These are phyloP conservation scores for Nipponia nippon DNA, from an alignment of 2,113 vertebrate genomes.

Conservation along the genomic window DNA sequence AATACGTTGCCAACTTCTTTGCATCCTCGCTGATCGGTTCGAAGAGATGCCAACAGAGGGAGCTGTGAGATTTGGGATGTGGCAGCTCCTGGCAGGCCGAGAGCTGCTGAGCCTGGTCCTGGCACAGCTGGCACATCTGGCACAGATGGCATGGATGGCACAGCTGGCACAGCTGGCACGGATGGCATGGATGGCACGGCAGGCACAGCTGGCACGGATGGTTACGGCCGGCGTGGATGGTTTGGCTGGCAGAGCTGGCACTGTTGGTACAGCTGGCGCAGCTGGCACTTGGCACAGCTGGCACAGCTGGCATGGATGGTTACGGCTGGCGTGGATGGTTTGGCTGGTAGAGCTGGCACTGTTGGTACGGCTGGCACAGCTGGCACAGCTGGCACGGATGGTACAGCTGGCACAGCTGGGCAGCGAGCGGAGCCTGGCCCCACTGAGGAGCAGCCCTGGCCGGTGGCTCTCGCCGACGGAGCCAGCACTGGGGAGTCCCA, in stretches of 20 bases:
- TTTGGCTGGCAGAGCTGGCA: neutral
- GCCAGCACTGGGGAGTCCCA: neutral
- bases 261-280: rapidly evolving
- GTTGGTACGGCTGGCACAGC: neutral
- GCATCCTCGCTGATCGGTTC: neutral
- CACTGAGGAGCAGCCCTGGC: neutral
- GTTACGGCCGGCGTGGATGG: no score
- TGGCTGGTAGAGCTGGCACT: neutral
- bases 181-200: neutral
- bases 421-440: neutral
- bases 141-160: neutral
- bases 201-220: neutral
- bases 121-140: neutral
- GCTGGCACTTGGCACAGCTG: neutral
- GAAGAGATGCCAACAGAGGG: conserved; percentile 62
- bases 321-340: no score
- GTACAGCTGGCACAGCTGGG: neutral
- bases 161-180: neutral
- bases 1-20: neutral
- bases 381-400: neutral
- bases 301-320: neutral
- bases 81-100: neutral
- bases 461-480: neutral
- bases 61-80: conserved; percentile 62
- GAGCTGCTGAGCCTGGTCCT: neutral